phyloP scores from a whole-genome alignment of 1,140 invertebrate species.

The Laupala kohalensis region DNA sequence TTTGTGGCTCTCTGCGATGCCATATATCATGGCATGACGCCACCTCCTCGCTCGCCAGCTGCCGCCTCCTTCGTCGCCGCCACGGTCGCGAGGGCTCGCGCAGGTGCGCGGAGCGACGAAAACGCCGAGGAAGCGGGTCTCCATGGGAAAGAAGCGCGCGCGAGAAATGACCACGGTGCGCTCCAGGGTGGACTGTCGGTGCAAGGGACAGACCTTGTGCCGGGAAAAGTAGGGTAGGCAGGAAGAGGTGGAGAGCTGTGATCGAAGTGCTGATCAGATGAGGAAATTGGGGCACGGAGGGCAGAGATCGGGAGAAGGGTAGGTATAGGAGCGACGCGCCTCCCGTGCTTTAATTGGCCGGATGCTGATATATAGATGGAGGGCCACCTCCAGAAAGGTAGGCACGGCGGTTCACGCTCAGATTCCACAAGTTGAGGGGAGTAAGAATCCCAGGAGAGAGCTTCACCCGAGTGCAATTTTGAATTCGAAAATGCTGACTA shows the following conservation, averaged over 20 bases:
- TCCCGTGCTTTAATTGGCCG: neutral
- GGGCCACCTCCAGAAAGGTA: neutral
- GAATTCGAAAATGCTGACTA: no score
- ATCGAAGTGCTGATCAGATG: no score
- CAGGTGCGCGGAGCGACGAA: neutral
- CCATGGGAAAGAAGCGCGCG: neutral
- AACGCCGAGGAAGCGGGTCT: no score
- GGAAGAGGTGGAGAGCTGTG: neutral
- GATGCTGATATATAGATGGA: neutral
- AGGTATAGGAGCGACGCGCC: no score
- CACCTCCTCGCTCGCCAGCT: neutral
- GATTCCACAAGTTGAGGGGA: neutral
- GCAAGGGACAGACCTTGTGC: neutral
- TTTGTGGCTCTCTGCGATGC: neutral
- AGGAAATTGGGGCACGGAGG: no score
- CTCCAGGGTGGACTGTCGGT: neutral
- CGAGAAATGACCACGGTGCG: neutral
- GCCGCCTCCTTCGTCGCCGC: no score
- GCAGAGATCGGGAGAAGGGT: no score
- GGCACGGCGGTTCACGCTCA: neutral
- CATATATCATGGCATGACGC: neutral
- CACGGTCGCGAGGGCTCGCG: no score
- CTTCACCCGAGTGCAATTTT: no score
- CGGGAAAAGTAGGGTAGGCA: neutral
- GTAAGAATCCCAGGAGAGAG: no score